Conservation (phyloP, 1,140 invertebrate species). For the Heliconius himera region DNA sequence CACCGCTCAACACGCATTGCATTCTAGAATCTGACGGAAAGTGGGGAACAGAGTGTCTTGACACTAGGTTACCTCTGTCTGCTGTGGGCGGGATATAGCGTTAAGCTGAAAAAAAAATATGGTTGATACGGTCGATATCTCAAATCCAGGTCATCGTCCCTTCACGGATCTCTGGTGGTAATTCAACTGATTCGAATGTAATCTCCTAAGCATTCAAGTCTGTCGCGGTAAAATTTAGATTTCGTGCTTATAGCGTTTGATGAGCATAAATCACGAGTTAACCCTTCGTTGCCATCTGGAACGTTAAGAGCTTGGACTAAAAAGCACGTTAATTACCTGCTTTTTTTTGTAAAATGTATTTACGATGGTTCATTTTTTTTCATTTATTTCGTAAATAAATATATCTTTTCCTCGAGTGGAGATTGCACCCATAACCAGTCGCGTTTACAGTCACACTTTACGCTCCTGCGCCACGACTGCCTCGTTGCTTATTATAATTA, state of each 20-base stretch:
- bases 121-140: slow-evolving; percentile 16
- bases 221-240: slow-evolving; percentile 48
- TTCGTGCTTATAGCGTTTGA: slow-evolving; percentile 50
- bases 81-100: no score
- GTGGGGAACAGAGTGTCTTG: no score
- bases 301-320: not conserved
- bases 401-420: no score
- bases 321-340: not conserved
- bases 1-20: no score
- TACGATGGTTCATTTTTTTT: no score
- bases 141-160: slow-evolving; percentile 54
- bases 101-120: not conserved
- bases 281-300: slow-evolving; percentile 31
- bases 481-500: no score
- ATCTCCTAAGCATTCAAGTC: slow-evolving; percentile 59
- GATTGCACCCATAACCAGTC: no score
- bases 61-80: no score
- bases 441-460: no score
- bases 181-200: slow-evolving; percentile 48
- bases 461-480: no score
- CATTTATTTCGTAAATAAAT: no score
- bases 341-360: not conserved
- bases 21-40: no score
- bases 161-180: slow-evolving; percentile 59
- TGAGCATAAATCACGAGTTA: slow-evolving; percentile 65